Evolutionary conservation across 2,797 vertebrate species (phyloP).

Genomic region (Takifugu ocellatus): DNA sequence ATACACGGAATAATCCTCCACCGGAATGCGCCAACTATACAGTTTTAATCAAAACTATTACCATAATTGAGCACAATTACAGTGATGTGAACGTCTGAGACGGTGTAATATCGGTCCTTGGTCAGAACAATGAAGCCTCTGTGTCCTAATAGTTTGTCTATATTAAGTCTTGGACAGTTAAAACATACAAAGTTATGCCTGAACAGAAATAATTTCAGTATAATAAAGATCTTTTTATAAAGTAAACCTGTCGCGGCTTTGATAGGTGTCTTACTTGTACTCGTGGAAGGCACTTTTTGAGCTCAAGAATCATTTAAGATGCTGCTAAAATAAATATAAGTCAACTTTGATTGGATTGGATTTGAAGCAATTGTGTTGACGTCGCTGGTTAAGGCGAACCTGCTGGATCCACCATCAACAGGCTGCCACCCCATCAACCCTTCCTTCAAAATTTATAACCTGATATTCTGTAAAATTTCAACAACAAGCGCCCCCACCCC

Average conservation of each 20-base stretch:
- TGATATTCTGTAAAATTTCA: slow-evolving; percentile 59
- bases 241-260: no score
- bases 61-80: slow-evolving; percentile 75
- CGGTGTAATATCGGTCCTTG: slow-evolving; percentile 42
- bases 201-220: not conserved
- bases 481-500: slow-evolving; percentile 57
- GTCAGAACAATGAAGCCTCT: slow-evolving; percentile 63
- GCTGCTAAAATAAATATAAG: not conserved
- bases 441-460: slow-evolving; percentile 58
- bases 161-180: slow-evolving; percentile 61
- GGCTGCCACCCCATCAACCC: slow-evolving; percentile 3
- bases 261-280: no score
- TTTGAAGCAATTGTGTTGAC: not conserved
- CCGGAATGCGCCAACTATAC: slow-evolving; percentile 44
- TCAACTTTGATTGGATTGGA: no score
- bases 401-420: not conserved
- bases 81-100: slow-evolving; percentile 59
- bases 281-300: no score
- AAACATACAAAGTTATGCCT: slow-evolving; percentile 35
- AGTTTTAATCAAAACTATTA: slow-evolving; percentile 69
- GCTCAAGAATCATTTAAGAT: not conserved
- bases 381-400: not conserved
- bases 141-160: slow-evolving; percentile 65
- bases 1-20: slow-evolving; percentile 38
- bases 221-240: no score